These are phyloP conservation scores for Drosophila birchii DNA, from an alignment of 2,888 invertebrate genomes.

Conservation along the genomic window DNA sequence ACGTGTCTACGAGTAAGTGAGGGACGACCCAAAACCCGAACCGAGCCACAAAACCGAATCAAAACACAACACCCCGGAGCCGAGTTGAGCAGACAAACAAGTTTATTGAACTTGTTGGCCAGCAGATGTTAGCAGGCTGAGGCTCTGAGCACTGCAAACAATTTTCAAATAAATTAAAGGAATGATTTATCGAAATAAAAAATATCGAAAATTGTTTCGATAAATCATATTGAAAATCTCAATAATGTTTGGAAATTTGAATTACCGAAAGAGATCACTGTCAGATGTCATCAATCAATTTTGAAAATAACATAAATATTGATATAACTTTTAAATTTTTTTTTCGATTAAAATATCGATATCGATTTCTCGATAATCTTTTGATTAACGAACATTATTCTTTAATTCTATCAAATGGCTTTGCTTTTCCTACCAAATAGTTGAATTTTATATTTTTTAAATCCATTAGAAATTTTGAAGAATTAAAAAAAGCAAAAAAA, in stretches of 20 bases:
- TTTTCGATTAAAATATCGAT: too few relatives aligned
- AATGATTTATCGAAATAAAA: neutral
- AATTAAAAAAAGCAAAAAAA: neutral
- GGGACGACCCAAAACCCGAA: slow-evolving; percentile 15
- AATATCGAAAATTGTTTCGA: neutral
- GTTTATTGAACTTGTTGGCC: slow-evolving; percentile 74
- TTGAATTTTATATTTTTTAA: neutral
- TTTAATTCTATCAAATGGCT: neutral
- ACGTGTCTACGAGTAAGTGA: slow-evolving; percentile 22
- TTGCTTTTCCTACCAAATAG: neutral
- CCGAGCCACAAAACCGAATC: slow-evolving; percentile 6
- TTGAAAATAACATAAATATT: too few relatives aligned
- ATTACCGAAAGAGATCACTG: too few relatives aligned
- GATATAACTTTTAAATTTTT: too few relatives aligned
- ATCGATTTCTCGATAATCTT: too few relatives aligned
- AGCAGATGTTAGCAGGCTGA: slow-evolving; percentile 19
- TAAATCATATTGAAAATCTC: too few relatives aligned
- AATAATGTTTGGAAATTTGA: too few relatives aligned
- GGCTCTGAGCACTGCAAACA: slow-evolving; percentile 6
- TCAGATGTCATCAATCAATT: too few relatives aligned
- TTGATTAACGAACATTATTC: too few relatives aligned
- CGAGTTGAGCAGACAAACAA: slow-evolving; percentile 55
- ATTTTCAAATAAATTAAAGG: neutral
- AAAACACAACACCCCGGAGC: neutral
- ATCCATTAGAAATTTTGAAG: neutral